A percentile compares a stretch with the other conserved stretches of the same genome.
Evolutionary conservation across 2,113 vertebrate genomes (phyloP).

Genomic region (Synodontis membranacea): DNA sequence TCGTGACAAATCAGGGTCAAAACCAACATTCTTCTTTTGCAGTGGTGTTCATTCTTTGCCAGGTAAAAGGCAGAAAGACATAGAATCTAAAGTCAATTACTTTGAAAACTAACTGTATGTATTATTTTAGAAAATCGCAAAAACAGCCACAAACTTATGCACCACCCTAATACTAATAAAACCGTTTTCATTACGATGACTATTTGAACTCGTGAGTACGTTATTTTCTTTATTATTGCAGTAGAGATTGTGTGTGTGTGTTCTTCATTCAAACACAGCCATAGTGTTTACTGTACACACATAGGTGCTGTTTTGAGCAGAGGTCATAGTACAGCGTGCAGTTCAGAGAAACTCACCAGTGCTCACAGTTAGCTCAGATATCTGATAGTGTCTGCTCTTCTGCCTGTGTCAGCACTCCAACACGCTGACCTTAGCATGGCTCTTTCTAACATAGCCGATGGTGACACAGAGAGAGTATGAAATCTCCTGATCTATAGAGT

Average conservation of each 20-base stretch:
- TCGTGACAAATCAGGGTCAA: too few species aligned
- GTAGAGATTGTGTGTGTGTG: background rate
- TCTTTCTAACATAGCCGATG: background rate
- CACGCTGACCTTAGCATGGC: conserved; percentile 10
- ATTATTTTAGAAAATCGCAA: too few species aligned
- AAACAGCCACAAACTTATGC: too few species aligned
- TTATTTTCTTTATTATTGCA: background rate
- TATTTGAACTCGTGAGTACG: background rate
- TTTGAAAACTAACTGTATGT: too few species aligned
- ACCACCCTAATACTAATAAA: too few species aligned
- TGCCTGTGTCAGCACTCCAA: conserved; percentile 34
- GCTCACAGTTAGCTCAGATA: conserved; percentile 26
- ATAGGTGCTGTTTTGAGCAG: background rate
- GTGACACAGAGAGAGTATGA: conserved; percentile 17
- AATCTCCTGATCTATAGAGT: conserved; percentile 18
- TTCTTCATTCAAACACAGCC: conserved; percentile 2
- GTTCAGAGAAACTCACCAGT: background rate
- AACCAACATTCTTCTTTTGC: too few species aligned
- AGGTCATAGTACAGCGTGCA: conserved; percentile 7
- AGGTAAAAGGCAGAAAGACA: too few species aligned
- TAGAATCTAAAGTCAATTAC: too few species aligned
- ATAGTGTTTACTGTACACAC: conserved; percentile 30
- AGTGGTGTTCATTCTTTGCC: too few species aligned
- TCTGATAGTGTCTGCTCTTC: conserved; percentile 17
- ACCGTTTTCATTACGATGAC: background rate